A percentile compares a stretch with the other conserved stretches of the same genome.
phyloP scores from a whole-genome alignment of 2,888 invertebrate genomes.

The Lycia hirtaria region DNA sequence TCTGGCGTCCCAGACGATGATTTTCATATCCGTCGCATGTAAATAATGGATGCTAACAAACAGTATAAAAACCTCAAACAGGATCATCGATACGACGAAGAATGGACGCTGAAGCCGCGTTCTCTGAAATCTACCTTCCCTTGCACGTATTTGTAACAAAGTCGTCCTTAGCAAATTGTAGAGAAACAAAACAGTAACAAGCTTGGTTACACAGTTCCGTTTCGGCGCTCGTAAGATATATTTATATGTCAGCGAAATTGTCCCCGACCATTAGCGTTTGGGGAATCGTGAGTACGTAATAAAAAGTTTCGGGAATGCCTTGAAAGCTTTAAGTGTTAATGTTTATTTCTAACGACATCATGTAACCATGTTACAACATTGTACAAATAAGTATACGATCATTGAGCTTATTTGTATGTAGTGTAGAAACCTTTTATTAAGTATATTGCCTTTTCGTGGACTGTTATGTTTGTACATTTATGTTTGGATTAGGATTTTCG shows the following conservation, averaged over 20 bases:
- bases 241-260: slow-evolving; percentile 23
- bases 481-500: too few relatives aligned
- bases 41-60: too few relatives aligned
- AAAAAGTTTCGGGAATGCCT: slow-evolving; percentile 27
- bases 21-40: too few relatives aligned
- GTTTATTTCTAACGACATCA: slow-evolving; percentile 21
- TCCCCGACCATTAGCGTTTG: slow-evolving; percentile 21
- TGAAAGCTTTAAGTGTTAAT: slow-evolving; percentile 28
- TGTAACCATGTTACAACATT: slow-evolving; percentile 4
- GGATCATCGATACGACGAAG: too few relatives aligned
- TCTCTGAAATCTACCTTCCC: too few relatives aligned
- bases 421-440: background rate
- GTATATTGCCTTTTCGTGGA: too few relatives aligned
- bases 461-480: too few relatives aligned
- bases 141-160: background rate
- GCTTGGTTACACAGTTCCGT: slow-evolving; percentile 6
- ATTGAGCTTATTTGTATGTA: background rate
- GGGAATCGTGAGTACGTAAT: slow-evolving; percentile 23
- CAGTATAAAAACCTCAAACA: too few relatives aligned
- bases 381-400: background rate
- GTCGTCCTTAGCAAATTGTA: slow-evolving; percentile 4
- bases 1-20: too few relatives aligned
- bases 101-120: too few relatives aligned
- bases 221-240: slow-evolving; percentile 9
- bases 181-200: slow-evolving; percentile 8